Evolutionary conservation across 2,797 vertebrate species (phyloP).

Genomic region (Lithobates sylvaticus): DNA sequence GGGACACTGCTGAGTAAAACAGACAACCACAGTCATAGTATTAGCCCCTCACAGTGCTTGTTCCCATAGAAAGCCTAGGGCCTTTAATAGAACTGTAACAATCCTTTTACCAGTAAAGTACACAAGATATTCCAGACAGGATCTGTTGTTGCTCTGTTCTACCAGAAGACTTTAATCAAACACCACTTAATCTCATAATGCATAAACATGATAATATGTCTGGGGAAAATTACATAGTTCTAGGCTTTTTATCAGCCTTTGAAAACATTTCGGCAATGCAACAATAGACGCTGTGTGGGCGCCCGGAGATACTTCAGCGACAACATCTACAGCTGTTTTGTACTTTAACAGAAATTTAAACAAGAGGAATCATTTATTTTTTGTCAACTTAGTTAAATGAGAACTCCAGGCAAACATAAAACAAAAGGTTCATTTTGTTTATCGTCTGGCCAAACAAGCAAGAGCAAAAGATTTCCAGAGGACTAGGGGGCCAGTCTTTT

Average conservation of each 20-base stretch:
- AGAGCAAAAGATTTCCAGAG: too few species aligned
- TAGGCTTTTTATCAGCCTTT: conserved; percentile 7
- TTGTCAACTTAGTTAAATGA: too few species aligned
- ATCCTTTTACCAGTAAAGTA: neutral
- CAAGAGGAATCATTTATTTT: neutral
- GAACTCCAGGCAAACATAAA: too few species aligned
- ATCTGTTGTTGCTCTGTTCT: neutral
- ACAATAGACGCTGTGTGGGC: conserved; percentile 4
- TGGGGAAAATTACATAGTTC: conserved; percentile 4
- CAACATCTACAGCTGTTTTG: conserved; percentile 1
- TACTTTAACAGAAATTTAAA: neutral
- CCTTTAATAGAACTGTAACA: neutral
- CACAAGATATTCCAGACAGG: neutral
- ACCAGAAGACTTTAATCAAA: neutral
- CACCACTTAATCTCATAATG: conserved; percentile 18
- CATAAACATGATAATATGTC: conserved; percentile 19
- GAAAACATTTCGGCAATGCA: neutral
- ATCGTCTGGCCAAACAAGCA: too few species aligned
- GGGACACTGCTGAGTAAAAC: too few species aligned
- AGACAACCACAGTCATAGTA: too few species aligned
- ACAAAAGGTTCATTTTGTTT: too few species aligned
- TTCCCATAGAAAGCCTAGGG: too few species aligned
- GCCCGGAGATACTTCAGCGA: neutral
- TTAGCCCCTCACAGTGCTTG: too few species aligned
- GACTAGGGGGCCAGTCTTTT: too few species aligned